Base-by-base conservation (phyloP, 2,113 vertebrate genomes). In the Tursiops truncatus region DNA sequence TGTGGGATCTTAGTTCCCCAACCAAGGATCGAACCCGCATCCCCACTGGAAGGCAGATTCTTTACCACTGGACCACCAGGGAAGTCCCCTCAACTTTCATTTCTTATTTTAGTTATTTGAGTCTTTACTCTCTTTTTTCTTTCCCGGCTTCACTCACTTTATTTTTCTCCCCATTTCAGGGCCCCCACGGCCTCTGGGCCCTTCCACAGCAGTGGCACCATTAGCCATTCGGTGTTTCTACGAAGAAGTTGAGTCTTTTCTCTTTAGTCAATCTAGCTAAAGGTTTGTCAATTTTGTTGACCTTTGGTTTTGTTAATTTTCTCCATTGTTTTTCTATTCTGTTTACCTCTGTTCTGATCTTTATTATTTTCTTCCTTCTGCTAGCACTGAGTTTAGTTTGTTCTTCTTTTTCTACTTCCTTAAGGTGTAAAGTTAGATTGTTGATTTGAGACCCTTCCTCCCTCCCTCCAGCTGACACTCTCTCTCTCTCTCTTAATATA, bases 191-290 rank as follows among this genome's bases (percentile, higher is more conserved):
- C 93, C 98, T 26, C 95, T 98, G 1, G 97, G 90, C 28, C 97
- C 98, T 96, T 97, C 98, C 28, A 98, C 98, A 96, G 99, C 99
- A 99, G 99, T 99, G 99, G 99, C 99, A 99, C 99, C 99, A 98
- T 99, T 99, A 99, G 99, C 99, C 99, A 99, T 99, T 99, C 99
- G 99, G 62, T 28, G 58, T 60, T 60, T 60, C 8, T 60, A 60
- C 6, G 1, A 60, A 60, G 58, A 60, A 60, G 50, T 5, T 53
- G 15, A 53, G 50, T 53, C 15, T 53, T 53, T 28, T 91, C 31
- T 71, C 38, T 62, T 47, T 36, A 62, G 36, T 58, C 33, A 38
- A 23, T 67, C 20, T 82, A 44, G n/a, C 77, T 82, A 71, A 91
- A 82, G 63, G 9, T 60, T 60, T 82, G 36, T 44, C 77, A 20